Evolutionary conservation across 2,888 invertebrate species (phyloP).

Genomic region (Poecilobothrus nobilitatus): DNA sequence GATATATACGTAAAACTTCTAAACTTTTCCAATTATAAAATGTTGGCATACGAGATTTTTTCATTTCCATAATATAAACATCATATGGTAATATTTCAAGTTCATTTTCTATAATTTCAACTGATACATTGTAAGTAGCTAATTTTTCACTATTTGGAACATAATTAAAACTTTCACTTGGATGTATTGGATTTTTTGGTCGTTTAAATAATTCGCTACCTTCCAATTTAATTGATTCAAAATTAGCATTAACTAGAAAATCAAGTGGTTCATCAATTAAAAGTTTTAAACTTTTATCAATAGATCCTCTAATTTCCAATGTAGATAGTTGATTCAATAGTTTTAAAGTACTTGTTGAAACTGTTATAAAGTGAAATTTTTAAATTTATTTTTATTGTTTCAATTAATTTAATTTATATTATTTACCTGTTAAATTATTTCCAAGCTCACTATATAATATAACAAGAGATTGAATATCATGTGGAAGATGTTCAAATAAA

Average conservation of each 20-base stretch:
- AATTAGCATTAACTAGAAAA: constrained; percentile 47
- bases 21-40: constrained; percentile 45
- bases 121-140: constrained; percentile 25
- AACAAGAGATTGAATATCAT: constrained; percentile 49
- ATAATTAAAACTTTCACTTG: constrained; percentile 40
- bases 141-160: constrained; percentile 37
- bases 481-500: constrained; percentile 44
- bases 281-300: constrained; percentile 42
- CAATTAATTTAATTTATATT: not conserved
- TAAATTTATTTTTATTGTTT: not conserved
- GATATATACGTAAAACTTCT: constrained; percentile 51
- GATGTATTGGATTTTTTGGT: constrained; percentile 35
- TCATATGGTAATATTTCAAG: constrained; percentile 56
- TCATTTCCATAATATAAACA: constrained; percentile 50
- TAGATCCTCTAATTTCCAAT: constrained; percentile 53
- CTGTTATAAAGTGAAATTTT: constrained; percentile 26
- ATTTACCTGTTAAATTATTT: constrained; percentile 34
- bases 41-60: constrained; percentile 42
- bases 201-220: constrained; percentile 40
- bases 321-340: constrained; percentile 46
- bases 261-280: constrained; percentile 46
- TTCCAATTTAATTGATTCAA: constrained; percentile 46
- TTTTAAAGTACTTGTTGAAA: constrained; percentile 36
- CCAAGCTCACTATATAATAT: constrained; percentile 49
- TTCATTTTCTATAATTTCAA: constrained; percentile 35